phyloP scores from a whole-genome alignment of 2,113 vertebrate genomes.

The Dicrurus megarhynchus region DNA sequence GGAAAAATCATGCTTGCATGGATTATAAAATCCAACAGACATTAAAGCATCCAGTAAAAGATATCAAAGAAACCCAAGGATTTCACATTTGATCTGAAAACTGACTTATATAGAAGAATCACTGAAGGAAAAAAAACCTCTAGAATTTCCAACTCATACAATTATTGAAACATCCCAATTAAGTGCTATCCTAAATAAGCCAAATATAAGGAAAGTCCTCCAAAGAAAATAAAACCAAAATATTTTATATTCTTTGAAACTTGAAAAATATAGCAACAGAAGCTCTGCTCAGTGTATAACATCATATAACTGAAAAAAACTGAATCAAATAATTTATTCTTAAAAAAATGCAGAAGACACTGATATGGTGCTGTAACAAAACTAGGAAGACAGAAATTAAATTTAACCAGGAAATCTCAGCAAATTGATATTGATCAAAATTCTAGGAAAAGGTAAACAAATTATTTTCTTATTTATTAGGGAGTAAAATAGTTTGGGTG shows the following conservation, averaged over 20 bases:
- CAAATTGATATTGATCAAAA: constrained; percentile 21
- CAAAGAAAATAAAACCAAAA: background rate
- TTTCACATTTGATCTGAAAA: background rate
- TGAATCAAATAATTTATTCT: background rate
- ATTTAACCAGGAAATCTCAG: constrained; percentile 16
- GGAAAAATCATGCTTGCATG: background rate
- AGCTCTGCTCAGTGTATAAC: background rate
- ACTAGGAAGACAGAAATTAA: background rate
- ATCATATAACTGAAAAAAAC: background rate
- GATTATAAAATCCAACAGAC: background rate
- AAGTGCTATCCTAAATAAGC: background rate
- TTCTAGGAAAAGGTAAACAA: background rate
- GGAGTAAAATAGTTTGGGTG: background rate
- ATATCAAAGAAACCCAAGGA: background rate
- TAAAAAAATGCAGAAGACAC: background rate
- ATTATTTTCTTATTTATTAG: background rate
- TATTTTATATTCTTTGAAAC: background rate
- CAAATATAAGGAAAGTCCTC: background rate
- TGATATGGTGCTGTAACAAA: background rate
- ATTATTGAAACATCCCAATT: background rate
- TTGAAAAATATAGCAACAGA: background rate
- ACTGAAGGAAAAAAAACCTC: background rate
- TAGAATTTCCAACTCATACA: background rate
- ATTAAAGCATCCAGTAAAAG: background rate
- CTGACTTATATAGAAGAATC: background rate